phyloP scores from a whole-genome alignment of 2,888 invertebrate species.

The Drosophila planitibia region DNA sequence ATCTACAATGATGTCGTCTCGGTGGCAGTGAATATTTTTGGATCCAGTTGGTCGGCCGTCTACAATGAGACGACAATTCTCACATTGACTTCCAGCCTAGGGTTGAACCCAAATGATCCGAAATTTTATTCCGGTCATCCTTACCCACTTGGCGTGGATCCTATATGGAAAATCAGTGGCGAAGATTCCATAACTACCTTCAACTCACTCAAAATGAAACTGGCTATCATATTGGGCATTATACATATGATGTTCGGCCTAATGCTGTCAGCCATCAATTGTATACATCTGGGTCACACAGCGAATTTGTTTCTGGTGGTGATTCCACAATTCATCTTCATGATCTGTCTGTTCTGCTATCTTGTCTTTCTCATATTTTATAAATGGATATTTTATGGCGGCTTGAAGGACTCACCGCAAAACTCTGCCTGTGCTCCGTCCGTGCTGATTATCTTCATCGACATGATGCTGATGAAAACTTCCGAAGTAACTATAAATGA shows the following conservation, averaged over 20 bases:
- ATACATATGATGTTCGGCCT: slow-evolving; percentile 98
- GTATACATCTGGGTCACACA: slow-evolving; percentile 89
- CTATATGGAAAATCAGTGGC: slow-evolving; percentile 90
- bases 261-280: slow-evolving; percentile 91
- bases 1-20: slow-evolving; percentile 99
- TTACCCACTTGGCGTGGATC: slow-evolving; percentile 93
- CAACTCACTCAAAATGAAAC: slow-evolving; percentile 98
- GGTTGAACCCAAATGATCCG: slow-evolving; percentile 87
- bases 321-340: slow-evolving; percentile 94
- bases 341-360: slow-evolving; percentile 94
- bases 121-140: slow-evolving; percentile 85
- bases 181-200: slow-evolving; percentile 95
- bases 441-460: slow-evolving; percentile 91
- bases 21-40: slow-evolving; percentile 96
- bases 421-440: slow-evolving; percentile 89
- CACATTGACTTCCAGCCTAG: slow-evolving; percentile 84
- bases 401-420: slow-evolving; percentile 81
- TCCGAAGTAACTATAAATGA: slow-evolving; percentile 65
- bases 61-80: slow-evolving; percentile 86
- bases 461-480: slow-evolving; percentile 90
- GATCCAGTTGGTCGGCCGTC: slow-evolving; percentile 91
- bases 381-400: slow-evolving; percentile 93
- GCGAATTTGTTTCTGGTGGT: slow-evolving; percentile 92
- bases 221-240: slow-evolving; percentile 97
- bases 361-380: slow-evolving; percentile 94